Base-by-base conservation (phyloP, 2,113 vertebrate species). In the Tichodroma muraria region DNA sequence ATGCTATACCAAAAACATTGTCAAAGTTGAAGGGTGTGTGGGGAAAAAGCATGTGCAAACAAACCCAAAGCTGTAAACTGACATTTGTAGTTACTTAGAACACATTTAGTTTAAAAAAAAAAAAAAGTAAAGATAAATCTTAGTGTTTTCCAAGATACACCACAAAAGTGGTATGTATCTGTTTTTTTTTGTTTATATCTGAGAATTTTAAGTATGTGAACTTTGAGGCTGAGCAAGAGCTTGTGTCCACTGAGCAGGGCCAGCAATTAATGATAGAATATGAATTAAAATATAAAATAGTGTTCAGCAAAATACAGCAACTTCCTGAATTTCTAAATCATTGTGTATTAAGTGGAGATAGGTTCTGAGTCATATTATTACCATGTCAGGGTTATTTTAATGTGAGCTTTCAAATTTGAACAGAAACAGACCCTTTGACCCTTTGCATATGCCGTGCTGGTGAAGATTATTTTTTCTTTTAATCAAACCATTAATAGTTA, bases 1-100 rank as follows among this genome's bases (percentile, higher is more conserved):
- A 92, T 93, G 89, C 82, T 84, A 86, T 92, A 95, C 85, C 91
- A 94, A 96, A 94, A 94, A 93, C 64, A 71, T 13, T 96, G 96
- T 97, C 49, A 10, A 73, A 80, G 61, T 68, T 94, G 31, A 49
- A 88, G 65, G 49, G 66, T 49, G 14, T 85, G 38, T 11, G 22
- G 94, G 69, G 15, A 56, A 83, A 23, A 84, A 87, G 68, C 59
- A 64, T 49, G 16, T 63, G 40, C 76, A 94, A 69, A 91, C 60
- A 70, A 94, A 85, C 60, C 73, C 93, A 45, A 54, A 94, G 65
- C 85, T 97, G 83, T 93, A 96, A 88, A 95, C 47, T 89, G 71
- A 86, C 65, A 94, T 90, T 78, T 85, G 72, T 93, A 88, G 93
- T 75, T 87, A 87, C 64, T 65, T 96, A 77, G 95, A 95, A 87